Conservation (phyloP, 2,797 vertebrate genomes). For the Amblyraja radiata region DNA sequence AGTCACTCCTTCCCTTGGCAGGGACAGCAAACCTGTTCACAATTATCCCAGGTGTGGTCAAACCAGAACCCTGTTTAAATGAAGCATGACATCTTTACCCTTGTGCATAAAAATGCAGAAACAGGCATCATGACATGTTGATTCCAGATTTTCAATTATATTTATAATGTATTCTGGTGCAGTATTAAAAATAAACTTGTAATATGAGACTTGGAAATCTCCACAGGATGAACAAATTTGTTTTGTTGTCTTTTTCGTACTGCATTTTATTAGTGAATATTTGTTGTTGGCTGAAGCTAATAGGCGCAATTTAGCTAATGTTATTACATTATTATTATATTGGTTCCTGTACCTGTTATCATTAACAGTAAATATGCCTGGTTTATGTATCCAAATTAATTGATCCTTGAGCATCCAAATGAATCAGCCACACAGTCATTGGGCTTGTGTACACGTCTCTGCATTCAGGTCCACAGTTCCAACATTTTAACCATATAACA, state of each 20-base stretch:
- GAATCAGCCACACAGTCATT: neutral
- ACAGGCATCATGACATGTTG: neutral
- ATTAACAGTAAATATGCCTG: neutral
- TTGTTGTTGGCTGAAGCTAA: neutral
- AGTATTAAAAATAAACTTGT: neutral
- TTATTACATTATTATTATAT: slow-evolving; percentile 3
- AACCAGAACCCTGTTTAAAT: no score
- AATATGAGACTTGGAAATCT: neutral
- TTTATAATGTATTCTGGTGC: neutral
- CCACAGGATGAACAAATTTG: neutral
- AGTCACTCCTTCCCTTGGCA: no score
- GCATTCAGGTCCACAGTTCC: neutral
- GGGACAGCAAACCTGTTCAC: no score
- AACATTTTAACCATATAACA: no score
- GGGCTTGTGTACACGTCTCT: neutral
- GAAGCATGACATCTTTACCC: no score
- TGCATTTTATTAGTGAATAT: neutral
- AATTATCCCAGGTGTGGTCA: no score
- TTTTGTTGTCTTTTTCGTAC: neutral
- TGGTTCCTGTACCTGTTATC: neutral
- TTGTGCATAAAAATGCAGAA: neutral
- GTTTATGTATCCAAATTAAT: neutral
- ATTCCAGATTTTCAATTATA: neutral
- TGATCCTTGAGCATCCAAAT: no score
- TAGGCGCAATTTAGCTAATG: neutral